Percentiles rank a stretch among this genome's conserved stretches.
Conservation (phyloP, 2,888 invertebrate genomes). For the Cepaea hortensis region DNA sequence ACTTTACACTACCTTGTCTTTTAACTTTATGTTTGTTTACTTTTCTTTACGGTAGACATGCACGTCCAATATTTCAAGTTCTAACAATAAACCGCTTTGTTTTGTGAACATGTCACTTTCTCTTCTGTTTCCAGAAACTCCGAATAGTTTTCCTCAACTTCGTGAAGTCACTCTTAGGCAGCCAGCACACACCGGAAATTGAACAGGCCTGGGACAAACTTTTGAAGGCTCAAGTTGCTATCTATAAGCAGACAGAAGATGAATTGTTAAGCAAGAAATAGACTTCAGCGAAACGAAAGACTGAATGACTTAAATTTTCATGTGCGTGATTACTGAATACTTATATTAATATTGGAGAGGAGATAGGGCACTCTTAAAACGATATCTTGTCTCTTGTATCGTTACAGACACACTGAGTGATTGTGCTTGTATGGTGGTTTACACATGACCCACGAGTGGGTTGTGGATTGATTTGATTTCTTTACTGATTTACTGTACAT, state of each 20-base stretch:
- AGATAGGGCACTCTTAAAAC: too few relatives aligned
- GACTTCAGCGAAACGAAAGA: background rate
- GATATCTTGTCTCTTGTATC: too few relatives aligned
- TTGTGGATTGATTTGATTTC: too few relatives aligned
- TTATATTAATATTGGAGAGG: too few relatives aligned
- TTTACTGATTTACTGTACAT: too few relatives aligned
- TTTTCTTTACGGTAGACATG: background rate
- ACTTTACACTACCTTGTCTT: too few relatives aligned
- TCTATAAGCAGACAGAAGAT: conserved; percentile 15
- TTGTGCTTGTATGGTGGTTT: too few relatives aligned
- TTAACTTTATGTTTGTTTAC: too few relatives aligned
- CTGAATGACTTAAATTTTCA: background rate
- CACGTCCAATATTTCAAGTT: too few relatives aligned
- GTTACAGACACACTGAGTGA: too few relatives aligned
- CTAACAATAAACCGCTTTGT: background rate
- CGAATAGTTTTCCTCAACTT: conserved; percentile 11
- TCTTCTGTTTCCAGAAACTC: conserved; percentile 13
- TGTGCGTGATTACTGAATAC: too few relatives aligned
- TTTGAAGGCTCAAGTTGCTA: background rate
- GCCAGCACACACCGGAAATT: background rate
- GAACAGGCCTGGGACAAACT: conserved; percentile 16
- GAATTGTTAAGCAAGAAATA: background rate
- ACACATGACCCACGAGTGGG: too few relatives aligned
- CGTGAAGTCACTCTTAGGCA: conserved; percentile 1
- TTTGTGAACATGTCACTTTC: background rate